Evolutionary conservation across 2,113 vertebrate species (phyloP).

Genomic region (Pluvialis apricaria): DNA sequence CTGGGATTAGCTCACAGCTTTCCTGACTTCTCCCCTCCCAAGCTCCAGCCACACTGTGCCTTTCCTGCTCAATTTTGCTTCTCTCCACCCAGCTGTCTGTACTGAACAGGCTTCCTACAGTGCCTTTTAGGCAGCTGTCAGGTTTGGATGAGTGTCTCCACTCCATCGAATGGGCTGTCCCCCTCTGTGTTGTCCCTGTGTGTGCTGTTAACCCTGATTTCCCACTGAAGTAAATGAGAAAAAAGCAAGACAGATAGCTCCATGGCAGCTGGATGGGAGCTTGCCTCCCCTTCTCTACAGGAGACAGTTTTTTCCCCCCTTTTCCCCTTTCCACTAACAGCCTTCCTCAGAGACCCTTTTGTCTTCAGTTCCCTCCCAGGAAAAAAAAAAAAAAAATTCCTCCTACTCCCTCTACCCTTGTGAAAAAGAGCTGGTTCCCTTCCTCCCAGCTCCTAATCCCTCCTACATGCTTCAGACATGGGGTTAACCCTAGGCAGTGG

Average conservation of each 20-base stretch:
- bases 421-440: not conserved
- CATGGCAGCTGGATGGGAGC: not conserved
- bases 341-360: not conserved
- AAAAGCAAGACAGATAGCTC: not conserved
- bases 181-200: not conserved
- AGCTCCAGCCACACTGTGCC: not conserved
- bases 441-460: not conserved
- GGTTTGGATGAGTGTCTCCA: slow-evolving; percentile 37
- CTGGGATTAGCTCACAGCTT: not conserved
- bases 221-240: not conserved
- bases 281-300: not conserved
- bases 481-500: not conserved
- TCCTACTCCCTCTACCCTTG: not conserved
- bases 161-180: slow-evolving; percentile 3
- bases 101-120: not conserved
- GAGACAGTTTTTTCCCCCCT: not conserved
- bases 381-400: not conserved
- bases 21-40: not conserved
- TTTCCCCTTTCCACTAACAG: not conserved
- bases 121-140: slow-evolving; percentile 33
- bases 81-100: slow-evolving; percentile 1
- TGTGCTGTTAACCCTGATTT: slow-evolving; percentile 39
- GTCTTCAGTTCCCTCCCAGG: not conserved
- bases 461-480: not conserved
- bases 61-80: not conserved